Evolutionary conservation across 2,797 vertebrate genomes (phyloP), one percentile per base, ranked within the genome.

Genomic region (Lacerta agilis): DNA sequence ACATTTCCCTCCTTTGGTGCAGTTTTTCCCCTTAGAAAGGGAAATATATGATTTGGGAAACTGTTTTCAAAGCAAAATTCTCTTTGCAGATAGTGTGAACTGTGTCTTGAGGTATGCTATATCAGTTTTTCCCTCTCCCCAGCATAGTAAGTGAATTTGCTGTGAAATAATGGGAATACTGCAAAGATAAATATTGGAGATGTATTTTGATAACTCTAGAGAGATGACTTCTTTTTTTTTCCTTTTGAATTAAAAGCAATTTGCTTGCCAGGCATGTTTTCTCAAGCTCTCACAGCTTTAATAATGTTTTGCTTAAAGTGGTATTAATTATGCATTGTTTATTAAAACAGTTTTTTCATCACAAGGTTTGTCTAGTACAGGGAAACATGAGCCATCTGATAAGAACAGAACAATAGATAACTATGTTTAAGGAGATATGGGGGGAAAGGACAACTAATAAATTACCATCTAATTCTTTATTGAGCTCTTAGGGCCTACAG

Each of bases 291-390:
- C 79, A 88, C 27, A 88, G 13, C 71, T 89, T 91, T 69, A 83
- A 55, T 93, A 72, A 90, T 77, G 17, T 91, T 93, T 93, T 91
- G 38, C 29, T 88, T 49, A 86, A 84, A 90, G 49, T 88, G 75
- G n/a, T 89, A 87, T 33, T 91, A 86, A 84, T 92, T 87, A 86
- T 88, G 15, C 83, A 49, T 90, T 92, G 23, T 72, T n/a, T 75
- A 36, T 41, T 86, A 84, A 90, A 92, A 27, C 17, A 36, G 2
- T 41, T 5, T 85, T 64, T 87, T 91, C 61, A 88, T 87, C 25
- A 72, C 90, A 90, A 49, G 13, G 78, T 9, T 83, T 38, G 58
- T 49, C 83, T 92, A 91, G 89, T 17, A 58, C 85, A 69, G 71
- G 43, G 88, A 76, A 89, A 69, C 79, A 75, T 3, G 55, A 66